These are phyloP conservation scores for Sterrhoptilus dennistouni DNA, from an alignment of 2,113 vertebrate species.

Conservation along the genomic window DNA sequence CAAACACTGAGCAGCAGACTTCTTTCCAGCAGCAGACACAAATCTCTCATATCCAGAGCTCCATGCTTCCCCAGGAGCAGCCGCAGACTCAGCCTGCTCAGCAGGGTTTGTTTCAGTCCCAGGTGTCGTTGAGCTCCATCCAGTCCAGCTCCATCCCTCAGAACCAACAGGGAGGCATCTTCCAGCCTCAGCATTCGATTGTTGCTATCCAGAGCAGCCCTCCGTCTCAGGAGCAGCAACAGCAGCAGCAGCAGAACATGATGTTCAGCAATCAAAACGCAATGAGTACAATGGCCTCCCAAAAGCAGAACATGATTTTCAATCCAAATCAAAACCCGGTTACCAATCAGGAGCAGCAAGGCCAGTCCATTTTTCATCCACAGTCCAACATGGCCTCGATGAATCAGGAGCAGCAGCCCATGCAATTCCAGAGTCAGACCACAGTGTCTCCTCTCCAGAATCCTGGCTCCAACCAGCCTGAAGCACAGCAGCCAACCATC, in stretches of 20 bases:
- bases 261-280: slow-evolving; percentile 76
- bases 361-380: slow-evolving; percentile 85
- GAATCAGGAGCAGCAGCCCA: slow-evolving; percentile 87
- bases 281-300: slow-evolving; percentile 75
- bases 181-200: slow-evolving; percentile 85
- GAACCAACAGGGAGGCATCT: slow-evolving; percentile 82
- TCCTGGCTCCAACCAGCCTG: slow-evolving; percentile 77
- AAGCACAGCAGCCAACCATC: slow-evolving; percentile 82
- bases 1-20: slow-evolving; percentile 86
- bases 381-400: slow-evolving; percentile 83
- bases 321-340: slow-evolving; percentile 76
- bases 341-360: slow-evolving; percentile 84
- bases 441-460: slow-evolving; percentile 79
- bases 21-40: slow-evolving; percentile 84
- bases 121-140: slow-evolving; percentile 72
- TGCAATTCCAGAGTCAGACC: slow-evolving; percentile 92
- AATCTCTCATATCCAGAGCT: slow-evolving; percentile 82
- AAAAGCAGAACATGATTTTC: slow-evolving; percentile 84
- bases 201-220: slow-evolving; percentile 79
- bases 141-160: slow-evolving; percentile 74
- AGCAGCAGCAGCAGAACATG: slow-evolving; percentile 82
- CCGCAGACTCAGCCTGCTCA: slow-evolving; percentile 72
- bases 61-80: slow-evolving; percentile 86
- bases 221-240: slow-evolving; percentile 75
- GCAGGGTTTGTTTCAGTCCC: slow-evolving; percentile 78